Percentiles rank a stretch among this genome's conserved stretches.
phyloP scores from a whole-genome alignment of 2,888 invertebrate species.

The Agrotis puta region DNA sequence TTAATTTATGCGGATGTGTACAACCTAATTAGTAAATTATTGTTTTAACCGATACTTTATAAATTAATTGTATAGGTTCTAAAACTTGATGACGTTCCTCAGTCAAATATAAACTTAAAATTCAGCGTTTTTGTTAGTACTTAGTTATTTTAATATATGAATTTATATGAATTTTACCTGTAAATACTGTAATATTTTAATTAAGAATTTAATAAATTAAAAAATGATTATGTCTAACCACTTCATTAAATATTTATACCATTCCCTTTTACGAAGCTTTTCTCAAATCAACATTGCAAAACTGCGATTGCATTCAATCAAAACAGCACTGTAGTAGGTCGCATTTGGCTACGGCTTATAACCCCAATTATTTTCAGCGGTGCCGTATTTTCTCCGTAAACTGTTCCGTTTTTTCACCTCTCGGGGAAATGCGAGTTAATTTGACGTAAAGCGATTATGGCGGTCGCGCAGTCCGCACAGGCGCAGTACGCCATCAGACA shows the following conservation, averaged over 20 bases:
- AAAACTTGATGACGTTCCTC: neutral
- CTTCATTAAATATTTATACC: neutral
- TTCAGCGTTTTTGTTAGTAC: neutral
- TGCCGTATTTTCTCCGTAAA: conserved; percentile 84
- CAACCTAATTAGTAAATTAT: no score
- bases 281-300: conserved; percentile 14
- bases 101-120: neutral
- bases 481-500: conserved; percentile 79
- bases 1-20: no score
- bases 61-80: neutral
- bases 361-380: conserved; percentile 84
- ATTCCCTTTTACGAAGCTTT: conserved; percentile 12
- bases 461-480: conserved; percentile 70
- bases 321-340: conserved; percentile 2
- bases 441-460: conserved; percentile 84
- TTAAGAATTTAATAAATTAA: conserved; percentile 18
- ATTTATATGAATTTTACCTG: neutral
- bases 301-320: neutral
- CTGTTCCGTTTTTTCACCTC: conserved; percentile 86
- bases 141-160: neutral
- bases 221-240: neutral
- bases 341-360: conserved; percentile 72
- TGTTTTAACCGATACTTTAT: no score
- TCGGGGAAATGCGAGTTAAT: conserved; percentile 86
- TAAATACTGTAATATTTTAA: neutral